Base-by-base conservation (phyloP, 2,797 vertebrate genomes). In the Tokudaia muenninki region DNA sequence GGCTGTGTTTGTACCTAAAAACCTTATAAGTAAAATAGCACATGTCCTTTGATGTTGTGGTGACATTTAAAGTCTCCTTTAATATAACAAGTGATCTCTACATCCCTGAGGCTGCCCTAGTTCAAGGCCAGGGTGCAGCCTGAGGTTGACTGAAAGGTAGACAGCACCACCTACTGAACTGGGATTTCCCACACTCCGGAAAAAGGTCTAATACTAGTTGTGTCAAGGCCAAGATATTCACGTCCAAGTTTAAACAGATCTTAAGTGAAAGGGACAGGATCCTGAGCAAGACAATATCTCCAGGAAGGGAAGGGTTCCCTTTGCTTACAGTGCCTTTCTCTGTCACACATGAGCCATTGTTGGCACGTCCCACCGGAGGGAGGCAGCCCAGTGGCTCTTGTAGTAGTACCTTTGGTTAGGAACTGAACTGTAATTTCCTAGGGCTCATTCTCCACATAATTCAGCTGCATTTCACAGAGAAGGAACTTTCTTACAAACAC, bases 131-230 rank as follows among this genome's bases (percentile, higher is more conserved):
- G 50, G 91, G 41, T 29, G 12, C 0, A 0, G 24, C 37, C 4
- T 11, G 34, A 87, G 87, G 57, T 5, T 70, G 59, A 96, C 55
- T 84, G 3, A 34, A 93, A 97, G 96, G 97, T 91, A 82, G 52
- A 97, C 94, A 98, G 97, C 96, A 83, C 98, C 97, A 97, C 92
- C 98, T 97, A 95, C 95, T 94, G 98, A 93, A 75, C 74, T 65
- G 1, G 6, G 41, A 29, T 26, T 77, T 59, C 78, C 44, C n/a
- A 24, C 37, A 2, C 7, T 82, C 59, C 65, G 59, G 55, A 78
- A 55, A 77, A 74, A 59, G 37, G n/a, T 59, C 22, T 24, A 37
- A 12, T 1, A 2, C 11, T 41, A 74, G 55, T 4, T 50, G 1
- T 10, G 21, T 61, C 81, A 55, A 84, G 87, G 67, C 67, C 91